Percentiles rank a stretch among this genome's conserved stretches.
Conservation (phyloP, 2,888 invertebrate genomes). For the Acrobasis consociella region DNA sequence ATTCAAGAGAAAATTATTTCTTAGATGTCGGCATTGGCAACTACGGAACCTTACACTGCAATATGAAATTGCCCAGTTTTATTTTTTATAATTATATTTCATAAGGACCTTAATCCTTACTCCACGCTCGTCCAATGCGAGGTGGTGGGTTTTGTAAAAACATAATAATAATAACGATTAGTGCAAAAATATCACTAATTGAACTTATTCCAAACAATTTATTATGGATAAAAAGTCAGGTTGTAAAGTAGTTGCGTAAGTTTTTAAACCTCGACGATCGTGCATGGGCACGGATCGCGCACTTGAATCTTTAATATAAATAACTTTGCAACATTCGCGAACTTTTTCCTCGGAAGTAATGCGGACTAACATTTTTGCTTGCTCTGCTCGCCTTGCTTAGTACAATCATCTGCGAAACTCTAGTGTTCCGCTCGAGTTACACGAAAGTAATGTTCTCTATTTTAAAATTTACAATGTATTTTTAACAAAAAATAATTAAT, state of each 20-base stretch:
- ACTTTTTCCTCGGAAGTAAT: slow-evolving; percentile 12
- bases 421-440: not conserved
- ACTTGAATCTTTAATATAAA: slow-evolving; percentile 25
- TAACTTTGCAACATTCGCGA: slow-evolving; percentile 21
- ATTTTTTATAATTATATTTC: too few relatives aligned
- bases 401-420: slow-evolving; percentile 10
- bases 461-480: not conserved
- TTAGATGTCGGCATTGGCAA: too few relatives aligned
- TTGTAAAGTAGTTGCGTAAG: not conserved
- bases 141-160: too few relatives aligned
- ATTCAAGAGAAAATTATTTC: too few relatives aligned
- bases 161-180: too few relatives aligned
- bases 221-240: too few relatives aligned
- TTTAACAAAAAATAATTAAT: not conserved
- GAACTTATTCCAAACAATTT: too few relatives aligned
- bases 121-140: too few relatives aligned
- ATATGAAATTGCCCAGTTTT: too few relatives aligned
- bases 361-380: slow-evolving; percentile 19
- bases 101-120: too few relatives aligned
- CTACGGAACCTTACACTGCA: too few relatives aligned
- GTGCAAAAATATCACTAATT: too few relatives aligned
- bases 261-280: slow-evolving; percentile 16
- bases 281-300: slow-evolving; percentile 6
- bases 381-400: slow-evolving; percentile 11
- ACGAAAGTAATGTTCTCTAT: not conserved